Percentiles rank a stretch among this genome's conserved stretches.
These are phyloP conservation scores for Ditula angustiorana DNA, from an alignment of 2,888 invertebrate genomes.

Conservation along the genomic window DNA sequence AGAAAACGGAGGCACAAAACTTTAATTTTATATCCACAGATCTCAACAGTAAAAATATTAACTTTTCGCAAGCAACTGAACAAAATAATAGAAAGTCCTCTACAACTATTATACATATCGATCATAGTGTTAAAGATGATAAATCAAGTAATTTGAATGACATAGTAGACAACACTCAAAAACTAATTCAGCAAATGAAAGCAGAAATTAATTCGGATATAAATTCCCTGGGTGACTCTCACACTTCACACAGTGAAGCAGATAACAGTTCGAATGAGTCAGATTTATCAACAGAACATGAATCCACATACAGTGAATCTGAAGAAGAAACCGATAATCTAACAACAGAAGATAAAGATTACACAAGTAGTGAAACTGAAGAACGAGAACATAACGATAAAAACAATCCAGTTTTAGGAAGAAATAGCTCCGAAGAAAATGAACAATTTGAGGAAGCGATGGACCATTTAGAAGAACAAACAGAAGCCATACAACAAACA, in stretches of 20 bases:
- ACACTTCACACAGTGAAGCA: conserved; percentile 78
- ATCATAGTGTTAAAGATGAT: conserved; percentile 48
- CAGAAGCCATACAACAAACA: conserved; percentile 70
- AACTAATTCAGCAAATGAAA: conserved; percentile 87
- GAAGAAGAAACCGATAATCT: conserved; percentile 71
- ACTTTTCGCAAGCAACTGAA: conserved; percentile 1
- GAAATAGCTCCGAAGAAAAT: conserved; percentile 79
- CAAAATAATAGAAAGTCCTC: conserved; percentile 7
- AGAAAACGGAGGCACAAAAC: background rate
- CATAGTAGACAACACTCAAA: conserved; percentile 86
- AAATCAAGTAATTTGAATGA: conserved; percentile 76
- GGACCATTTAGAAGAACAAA: conserved; percentile 74
- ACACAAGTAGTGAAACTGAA: conserved; percentile 59
- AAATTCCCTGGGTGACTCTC: conserved; percentile 76
- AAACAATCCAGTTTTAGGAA: conserved; percentile 46
- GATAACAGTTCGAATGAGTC: conserved; percentile 66
- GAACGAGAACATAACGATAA: conserved; percentile 41
- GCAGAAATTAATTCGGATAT: conserved; percentile 87
- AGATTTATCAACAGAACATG: conserved; percentile 67
- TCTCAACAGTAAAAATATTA: background rate
- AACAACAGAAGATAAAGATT: conserved; percentile 70
- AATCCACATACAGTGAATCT: conserved; percentile 79
- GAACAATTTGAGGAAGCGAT: conserved; percentile 81
- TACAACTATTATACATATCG: background rate
- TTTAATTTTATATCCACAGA: background rate